Percentiles rank a stretch among this genome's conserved stretches.
phyloP scores from a whole-genome alignment of 2,113 vertebrate genomes.

The Eonycteris spelaea region DNA sequence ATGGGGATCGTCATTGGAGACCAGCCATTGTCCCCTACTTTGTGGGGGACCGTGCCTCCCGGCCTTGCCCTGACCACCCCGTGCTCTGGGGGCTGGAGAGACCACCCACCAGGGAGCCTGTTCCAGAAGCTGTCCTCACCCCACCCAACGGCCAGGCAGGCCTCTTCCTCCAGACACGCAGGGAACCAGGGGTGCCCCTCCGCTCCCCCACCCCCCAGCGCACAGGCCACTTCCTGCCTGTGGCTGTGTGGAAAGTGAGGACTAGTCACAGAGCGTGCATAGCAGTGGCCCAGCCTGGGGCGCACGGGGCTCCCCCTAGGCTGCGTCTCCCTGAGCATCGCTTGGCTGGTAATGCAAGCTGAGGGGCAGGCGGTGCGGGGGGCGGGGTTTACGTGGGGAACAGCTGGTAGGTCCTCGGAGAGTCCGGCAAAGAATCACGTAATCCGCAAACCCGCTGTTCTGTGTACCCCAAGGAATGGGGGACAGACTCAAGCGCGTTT shows the following conservation, averaged over 20 bases:
- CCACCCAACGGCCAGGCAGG: accelerated
- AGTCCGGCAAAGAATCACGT: accelerated
- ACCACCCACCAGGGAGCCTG: too few relatives aligned
- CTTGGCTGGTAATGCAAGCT: too few relatives aligned
- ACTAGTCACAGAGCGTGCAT: not conserved
- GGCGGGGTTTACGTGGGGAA: accelerated
- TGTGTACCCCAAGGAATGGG: accelerated
- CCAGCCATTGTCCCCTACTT: not conserved
- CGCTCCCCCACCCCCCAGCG: accelerated
- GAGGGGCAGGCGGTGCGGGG: not conserved
- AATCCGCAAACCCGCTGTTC: not conserved
- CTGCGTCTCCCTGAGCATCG: not conserved
- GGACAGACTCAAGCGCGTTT: accelerated
- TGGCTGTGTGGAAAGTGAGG: not conserved
- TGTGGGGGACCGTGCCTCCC: not conserved
- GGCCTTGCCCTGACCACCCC: not conserved
- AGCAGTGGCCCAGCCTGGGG: not conserved
- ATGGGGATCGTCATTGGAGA: not conserved
- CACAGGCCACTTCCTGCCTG: not conserved
- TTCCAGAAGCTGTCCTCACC: not conserved
- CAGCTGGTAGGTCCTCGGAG: accelerated
- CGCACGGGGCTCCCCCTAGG: too few relatives aligned
- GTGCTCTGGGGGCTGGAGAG: not conserved
- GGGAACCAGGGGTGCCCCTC: not conserved
- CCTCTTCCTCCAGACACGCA: not conserved